Evolutionary conservation across 2,888 invertebrate genomes (phyloP), one percentile per base, ranked within the genome.

Genomic region (Coronaproctus castanopsis): DNA sequence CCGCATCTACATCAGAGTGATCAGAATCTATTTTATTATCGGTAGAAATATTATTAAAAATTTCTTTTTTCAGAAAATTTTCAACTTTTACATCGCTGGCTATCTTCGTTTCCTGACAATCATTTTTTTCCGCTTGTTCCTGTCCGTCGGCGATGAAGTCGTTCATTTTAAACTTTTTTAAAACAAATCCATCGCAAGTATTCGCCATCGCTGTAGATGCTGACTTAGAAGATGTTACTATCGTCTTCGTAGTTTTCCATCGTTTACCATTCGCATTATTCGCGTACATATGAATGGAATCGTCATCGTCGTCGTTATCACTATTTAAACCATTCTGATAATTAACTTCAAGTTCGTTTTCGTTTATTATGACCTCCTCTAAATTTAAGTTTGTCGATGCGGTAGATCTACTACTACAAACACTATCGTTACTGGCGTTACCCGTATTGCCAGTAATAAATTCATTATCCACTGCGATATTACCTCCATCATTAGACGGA

Each of bases 261-360:
- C 65, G 52, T 59, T 65, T 65, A 3, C 62, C 62, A 18, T 57
- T 57, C 48, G 66, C 71, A 63, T 75, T 74, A 61, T 71, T 71
- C 61, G 73, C 73, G 59, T 73, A 74, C 61, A 74, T 70, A 57
- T 74, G 72, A 66, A 71, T 73, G 57, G 73, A n/a, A n/a, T n/a
- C n/a, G n/a, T n/a, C n/a, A n/a, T n/a, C n/a, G n/a, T n/a, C n/a
- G n/a, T n/a, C n/a, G n/a, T n/a, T n/a, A n/a, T n/a, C n/a, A n/a
- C n/a, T n/a, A n/a, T n/a, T n/a, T n/a, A n/a, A n/a, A n/a, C n/a
- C n/a, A n/a, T n/a, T n/a, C n/a, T n/a, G n/a, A n/a, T n/a, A n/a
- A n/a, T n/a, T n/a, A n/a, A n/a, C n/a, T n/a, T n/a, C n/a, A n/a
- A n/a, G n/a, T n/a, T n/a, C n/a, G n/a, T n/a, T n/a, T n/a, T n/a